Evolutionary conservation across 2,113 vertebrate species (phyloP), one percentile per base, ranked within the genome.

Genomic region (Sapayoa aenigma): DNA sequence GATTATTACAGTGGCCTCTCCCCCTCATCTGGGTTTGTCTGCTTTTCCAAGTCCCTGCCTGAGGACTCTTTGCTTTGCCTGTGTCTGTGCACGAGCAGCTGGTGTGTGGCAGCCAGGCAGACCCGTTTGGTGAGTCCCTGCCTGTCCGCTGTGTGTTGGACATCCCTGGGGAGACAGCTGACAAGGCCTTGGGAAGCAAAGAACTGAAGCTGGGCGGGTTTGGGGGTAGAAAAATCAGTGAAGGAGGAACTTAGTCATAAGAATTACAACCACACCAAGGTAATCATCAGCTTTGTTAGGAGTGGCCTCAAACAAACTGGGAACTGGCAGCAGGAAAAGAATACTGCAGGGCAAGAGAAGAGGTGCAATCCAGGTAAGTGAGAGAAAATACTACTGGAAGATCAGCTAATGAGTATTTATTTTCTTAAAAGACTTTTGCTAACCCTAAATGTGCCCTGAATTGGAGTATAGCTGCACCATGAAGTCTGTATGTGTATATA

Each of bases 361-460:
- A 46, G 53, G 53, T 84, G n/a, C 56, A 47, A n/a, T 52, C 83
- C 58, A 73, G 95, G 96, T 96, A 56, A 84, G 90, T 65, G 73
- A 63, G 63, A 63, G 42, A 85, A 94, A 83, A 67, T 44, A 12
- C 50, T 68, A 16, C 42, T 80, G 39, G 22, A 69, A 67, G 72
- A 46, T 65, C 55, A 88, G 33, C 0, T 56, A 39, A 52, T 83
- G 21, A 76, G 30, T 79, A 53, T 55, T 85, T 80, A 25, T 74
- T 31, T 67, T n/a, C 17, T 31, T 4, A 21, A 62, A 89, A 25
- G 2, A 8, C 9, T 62, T 82, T 42, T 37, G 19, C 22, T 78
- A n/a, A 37, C 19, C 16, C 21, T 35, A 42, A 63, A 17, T 55
- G 35, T 73, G 53, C 53, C 39, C 59, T 46, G 42, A 77, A 52